These are phyloP conservation scores for Pogonomyrmex barbatus DNA, from an alignment of 1,140 invertebrate species.

Conservation along the genomic window DNA sequence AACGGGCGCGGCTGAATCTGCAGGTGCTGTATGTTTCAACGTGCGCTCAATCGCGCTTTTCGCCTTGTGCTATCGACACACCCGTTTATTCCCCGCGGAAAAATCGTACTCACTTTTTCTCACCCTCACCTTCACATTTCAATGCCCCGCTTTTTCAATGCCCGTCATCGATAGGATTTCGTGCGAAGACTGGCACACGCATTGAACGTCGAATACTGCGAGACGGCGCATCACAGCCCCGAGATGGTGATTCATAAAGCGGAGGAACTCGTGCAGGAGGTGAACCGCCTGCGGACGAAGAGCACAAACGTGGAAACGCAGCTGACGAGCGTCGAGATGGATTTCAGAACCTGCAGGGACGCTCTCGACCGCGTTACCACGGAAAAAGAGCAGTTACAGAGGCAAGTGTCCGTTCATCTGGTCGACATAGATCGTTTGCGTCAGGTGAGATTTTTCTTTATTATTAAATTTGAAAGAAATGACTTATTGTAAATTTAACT, in stretches of 20 bases:
- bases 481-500: constrained; percentile 3
- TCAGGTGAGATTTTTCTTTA: constrained; percentile 78
- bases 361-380: constrained; percentile 88
- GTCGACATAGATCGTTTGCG: constrained; percentile 89
- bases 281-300: constrained; percentile 85
- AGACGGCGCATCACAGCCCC: constrained; percentile 86
- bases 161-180: constrained; percentile 87
- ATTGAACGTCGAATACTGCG: constrained; percentile 89
- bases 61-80: not conserved
- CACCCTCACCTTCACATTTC: not conserved
- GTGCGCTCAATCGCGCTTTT: too few relatives aligned
- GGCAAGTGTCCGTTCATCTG: constrained; percentile 88
- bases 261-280: constrained; percentile 90
- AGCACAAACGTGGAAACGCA: constrained; percentile 88
- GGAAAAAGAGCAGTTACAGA: constrained; percentile 90
- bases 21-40: constrained; percentile 68
- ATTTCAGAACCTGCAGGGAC: constrained; percentile 89
- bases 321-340: constrained; percentile 88
- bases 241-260: constrained; percentile 90
- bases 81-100: not conserved
- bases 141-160: not conserved
- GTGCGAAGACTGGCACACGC: constrained; percentile 89
- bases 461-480: not conserved
- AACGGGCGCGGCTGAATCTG: constrained; percentile 77
- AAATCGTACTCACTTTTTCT: constrained; percentile 10